These are phyloP conservation scores for Nothoprocta pentlandii DNA, from an alignment of 2,113 vertebrate genomes.

Conservation along the genomic window DNA sequence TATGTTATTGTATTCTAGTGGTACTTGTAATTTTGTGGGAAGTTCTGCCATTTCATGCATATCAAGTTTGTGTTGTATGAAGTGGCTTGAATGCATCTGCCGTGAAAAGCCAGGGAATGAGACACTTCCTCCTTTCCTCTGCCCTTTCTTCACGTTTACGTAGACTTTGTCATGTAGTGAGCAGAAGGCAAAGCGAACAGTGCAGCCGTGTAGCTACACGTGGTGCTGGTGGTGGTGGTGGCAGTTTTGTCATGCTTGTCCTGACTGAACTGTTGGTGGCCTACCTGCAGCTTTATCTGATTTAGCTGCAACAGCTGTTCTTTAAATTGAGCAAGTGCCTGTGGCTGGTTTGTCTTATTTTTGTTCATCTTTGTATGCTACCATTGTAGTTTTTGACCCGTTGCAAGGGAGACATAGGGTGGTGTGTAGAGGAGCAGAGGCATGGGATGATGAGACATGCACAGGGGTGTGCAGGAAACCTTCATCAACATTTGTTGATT, in stretches of 20 bases:
- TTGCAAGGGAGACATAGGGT: no score
- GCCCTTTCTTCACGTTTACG: neutral
- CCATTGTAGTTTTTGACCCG: neutral
- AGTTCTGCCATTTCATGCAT: accelerated
- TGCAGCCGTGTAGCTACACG: no score
- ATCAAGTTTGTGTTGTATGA: accelerated
- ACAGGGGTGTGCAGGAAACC: conserved; percentile 35
- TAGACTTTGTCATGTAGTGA: neutral
- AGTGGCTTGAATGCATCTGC: neutral
- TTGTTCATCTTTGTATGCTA: accelerated
- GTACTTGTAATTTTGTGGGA: neutral
- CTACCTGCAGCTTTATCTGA: accelerated
- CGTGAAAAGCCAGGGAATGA: neutral
- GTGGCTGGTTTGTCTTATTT: neutral
- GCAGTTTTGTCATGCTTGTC: neutral
- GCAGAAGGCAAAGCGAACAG: neutral
- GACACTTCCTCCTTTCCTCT: neutral
- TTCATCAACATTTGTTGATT: conserved; percentile 46
- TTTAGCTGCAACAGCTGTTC: neutral
- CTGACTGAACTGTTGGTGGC: neutral
- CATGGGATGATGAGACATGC: neutral
- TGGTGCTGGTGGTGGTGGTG: no score
- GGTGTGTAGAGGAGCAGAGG: no score
- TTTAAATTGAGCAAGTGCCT: neutral
- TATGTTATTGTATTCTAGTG: neutral